Evolutionary conservation across 2,113 vertebrate species (phyloP).

Genomic region (Ivindomyrus marchei): DNA sequence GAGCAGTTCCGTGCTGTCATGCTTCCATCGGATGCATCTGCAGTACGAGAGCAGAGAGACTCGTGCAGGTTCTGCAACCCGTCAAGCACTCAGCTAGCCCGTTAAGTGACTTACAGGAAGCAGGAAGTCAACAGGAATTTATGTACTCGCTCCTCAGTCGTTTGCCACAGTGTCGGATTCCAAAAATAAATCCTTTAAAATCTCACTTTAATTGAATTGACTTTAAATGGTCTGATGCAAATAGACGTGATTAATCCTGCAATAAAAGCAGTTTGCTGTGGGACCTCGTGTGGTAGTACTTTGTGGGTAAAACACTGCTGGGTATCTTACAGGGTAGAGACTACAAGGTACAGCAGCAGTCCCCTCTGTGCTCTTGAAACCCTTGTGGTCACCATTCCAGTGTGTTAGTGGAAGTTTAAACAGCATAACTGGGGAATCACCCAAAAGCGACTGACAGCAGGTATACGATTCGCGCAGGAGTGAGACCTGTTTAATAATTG

Average conservation of each 20-base stretch:
- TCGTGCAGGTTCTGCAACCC: constrained; percentile 26
- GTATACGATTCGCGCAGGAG: not conserved
- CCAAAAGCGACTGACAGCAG: not conserved
- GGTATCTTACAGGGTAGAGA: not conserved
- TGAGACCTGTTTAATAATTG: not conserved
- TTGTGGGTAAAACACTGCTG: not conserved
- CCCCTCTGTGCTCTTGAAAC: not conserved
- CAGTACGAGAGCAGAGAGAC: not conserved
- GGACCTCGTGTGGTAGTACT: not conserved
- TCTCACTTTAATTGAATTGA: constrained; percentile 15
- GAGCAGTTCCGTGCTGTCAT: not conserved
- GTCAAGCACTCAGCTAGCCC: constrained; percentile 32
- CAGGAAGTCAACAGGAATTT: constrained; percentile 25
- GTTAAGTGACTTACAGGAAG: constrained; percentile 26
- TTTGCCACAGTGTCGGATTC: constrained; percentile 20
- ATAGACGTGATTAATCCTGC: not conserved
- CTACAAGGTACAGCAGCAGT: not conserved
- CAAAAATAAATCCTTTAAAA: constrained; percentile 12
- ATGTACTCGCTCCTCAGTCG: constrained; percentile 21
- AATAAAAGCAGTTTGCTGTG: not conserved
- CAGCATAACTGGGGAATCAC: not conserved
- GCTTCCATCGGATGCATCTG: not conserved
- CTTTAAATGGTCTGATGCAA: constrained; percentile 23
- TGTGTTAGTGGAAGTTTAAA: not conserved
- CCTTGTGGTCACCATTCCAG: not conserved